Evolutionary conservation across 2,113 vertebrate genomes (phyloP).

Genomic region (Muntiacus reevesi): DNA sequence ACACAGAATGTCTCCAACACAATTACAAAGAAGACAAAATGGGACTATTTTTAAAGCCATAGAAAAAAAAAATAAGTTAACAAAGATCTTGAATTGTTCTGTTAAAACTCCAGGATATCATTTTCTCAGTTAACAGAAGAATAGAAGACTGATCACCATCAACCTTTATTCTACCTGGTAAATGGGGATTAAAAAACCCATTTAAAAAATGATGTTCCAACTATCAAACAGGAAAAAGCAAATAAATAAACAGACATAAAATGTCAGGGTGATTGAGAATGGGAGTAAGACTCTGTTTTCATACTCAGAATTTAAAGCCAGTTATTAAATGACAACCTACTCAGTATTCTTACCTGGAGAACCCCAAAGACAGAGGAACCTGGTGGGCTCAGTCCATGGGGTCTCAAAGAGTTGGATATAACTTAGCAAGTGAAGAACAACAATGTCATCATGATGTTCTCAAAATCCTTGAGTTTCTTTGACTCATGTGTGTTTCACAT

Average conservation of each 20-base stretch:
- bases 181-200: background rate
- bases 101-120: conserved; percentile 9
- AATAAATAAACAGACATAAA: background rate
- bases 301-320: background rate
- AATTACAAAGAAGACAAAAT: conserved; percentile 55
- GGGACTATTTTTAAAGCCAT: conserved; percentile 7
- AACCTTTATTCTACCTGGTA: background rate
- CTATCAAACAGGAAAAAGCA: background rate
- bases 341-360: background rate
- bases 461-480: background rate
- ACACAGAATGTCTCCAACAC: background rate
- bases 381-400: background rate
- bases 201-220: background rate
- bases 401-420: background rate
- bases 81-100: background rate
- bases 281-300: background rate
- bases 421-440: background rate
- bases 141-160: background rate
- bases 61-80: conserved; percentile 19
- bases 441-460: background rate
- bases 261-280: background rate
- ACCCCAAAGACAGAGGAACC: background rate
- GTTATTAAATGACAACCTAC: background rate
- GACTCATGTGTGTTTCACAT: rapidly evolving
- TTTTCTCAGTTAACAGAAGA: conserved; percentile 2